Percentiles rank a stretch among this genome's conserved stretches.
phyloP scores from a whole-genome alignment of 2,888 invertebrate species.

The Steinernema hermaphroditum region DNA sequence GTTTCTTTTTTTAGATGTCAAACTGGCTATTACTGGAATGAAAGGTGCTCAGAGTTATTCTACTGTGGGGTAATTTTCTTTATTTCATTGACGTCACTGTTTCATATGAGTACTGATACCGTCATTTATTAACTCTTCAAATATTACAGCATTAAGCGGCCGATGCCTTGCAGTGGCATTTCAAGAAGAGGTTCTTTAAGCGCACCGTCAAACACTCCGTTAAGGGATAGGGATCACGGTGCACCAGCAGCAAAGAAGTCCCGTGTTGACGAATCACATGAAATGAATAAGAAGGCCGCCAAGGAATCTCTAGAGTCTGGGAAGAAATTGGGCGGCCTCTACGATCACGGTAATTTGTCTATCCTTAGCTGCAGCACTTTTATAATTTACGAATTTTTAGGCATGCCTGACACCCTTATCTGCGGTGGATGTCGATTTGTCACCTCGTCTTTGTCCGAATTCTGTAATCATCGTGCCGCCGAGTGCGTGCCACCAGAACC shows the following conservation, averaged over 20 bases:
- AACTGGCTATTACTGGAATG: constrained; percentile 32
- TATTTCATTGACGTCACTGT: neutral
- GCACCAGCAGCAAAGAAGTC: neutral
- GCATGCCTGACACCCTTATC: constrained; percentile 77
- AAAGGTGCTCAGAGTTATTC: neutral
- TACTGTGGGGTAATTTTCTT: constrained; percentile 1
- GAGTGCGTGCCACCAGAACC: constrained; percentile 70
- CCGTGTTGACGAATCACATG: constrained; percentile 16
- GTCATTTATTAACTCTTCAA: neutral
- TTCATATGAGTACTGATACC: neutral
- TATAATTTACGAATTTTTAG: constrained; percentile 66
- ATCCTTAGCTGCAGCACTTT: too few relatives aligned
- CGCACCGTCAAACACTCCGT: neutral
- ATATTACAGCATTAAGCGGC: neutral
- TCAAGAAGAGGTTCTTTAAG: neutral
- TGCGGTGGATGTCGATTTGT: constrained; percentile 78
- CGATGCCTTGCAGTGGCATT: neutral
- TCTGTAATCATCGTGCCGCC: constrained; percentile 77
- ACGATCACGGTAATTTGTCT: constrained; percentile 15
- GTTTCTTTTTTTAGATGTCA: constrained; percentile 47
- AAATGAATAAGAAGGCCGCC: neutral
- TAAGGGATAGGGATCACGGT: neutral
- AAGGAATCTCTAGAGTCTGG: neutral
- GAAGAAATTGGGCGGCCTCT: neutral
- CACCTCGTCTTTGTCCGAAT: constrained; percentile 76